Evolutionary conservation across 2,888 invertebrate species (phyloP).

Genomic region (Nymphalis c-album): DNA sequence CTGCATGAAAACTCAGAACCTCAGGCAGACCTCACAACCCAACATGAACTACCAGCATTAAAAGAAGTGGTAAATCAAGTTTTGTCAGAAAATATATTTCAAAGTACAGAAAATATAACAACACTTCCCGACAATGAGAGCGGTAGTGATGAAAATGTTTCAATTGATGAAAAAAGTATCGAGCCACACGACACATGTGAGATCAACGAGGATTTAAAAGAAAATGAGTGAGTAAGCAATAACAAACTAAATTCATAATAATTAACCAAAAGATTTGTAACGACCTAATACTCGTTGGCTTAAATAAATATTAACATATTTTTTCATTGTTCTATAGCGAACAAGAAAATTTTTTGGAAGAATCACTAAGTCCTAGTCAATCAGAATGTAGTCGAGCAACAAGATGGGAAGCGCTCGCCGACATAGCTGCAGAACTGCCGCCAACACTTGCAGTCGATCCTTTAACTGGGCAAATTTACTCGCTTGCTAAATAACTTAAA

Average conservation of each 20-base stretch:
- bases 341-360: slow-evolving; percentile 41
- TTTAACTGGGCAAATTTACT: slow-evolving; percentile 72
- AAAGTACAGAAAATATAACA: slow-evolving; percentile 30
- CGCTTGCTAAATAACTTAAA: slow-evolving; percentile 62
- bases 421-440: slow-evolving; percentile 81
- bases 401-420: slow-evolving; percentile 83
- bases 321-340: slow-evolving; percentile 41
- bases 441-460: slow-evolving; percentile 75
- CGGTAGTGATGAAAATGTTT: slow-evolving; percentile 18
- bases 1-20: slow-evolving; percentile 7
- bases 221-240: slow-evolving; percentile 10
- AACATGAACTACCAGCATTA: slow-evolving; percentile 55
- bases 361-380: slow-evolving; percentile 59
- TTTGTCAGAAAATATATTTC: slow-evolving; percentile 43
- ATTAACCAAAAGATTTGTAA: too few relatives aligned
- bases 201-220: slow-evolving; percentile 19
- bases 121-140: slow-evolving; percentile 19
- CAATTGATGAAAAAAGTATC: slow-evolving; percentile 26
- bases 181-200: slow-evolving; percentile 1
- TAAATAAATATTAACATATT: slow-evolving; percentile 5
- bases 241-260: too few relatives aligned
- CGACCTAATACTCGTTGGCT: too few relatives aligned
- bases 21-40: slow-evolving; percentile 28
- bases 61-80: slow-evolving; percentile 66
- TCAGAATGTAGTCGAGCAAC: slow-evolving; percentile 78